Conservation (phyloP, 2,888 invertebrate genomes). For the Rhamphomyia laevipes region DNA sequence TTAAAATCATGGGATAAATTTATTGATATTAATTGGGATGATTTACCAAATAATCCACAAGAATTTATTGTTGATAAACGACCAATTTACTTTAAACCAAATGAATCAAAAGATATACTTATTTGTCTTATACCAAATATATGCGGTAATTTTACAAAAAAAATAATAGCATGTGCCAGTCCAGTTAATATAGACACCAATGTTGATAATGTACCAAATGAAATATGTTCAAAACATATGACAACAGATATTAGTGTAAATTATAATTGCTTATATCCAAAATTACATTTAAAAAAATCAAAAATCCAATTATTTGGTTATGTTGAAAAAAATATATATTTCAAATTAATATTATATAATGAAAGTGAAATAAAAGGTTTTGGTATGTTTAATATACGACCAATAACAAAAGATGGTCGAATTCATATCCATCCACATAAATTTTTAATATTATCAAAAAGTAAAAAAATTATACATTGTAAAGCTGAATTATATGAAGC, state of each 20-base stretch:
- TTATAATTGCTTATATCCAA: neutral
- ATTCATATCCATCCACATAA: neutral
- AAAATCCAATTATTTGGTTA: neutral
- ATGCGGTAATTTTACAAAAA: neutral
- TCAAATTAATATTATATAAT: neutral
- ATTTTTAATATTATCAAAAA: neutral
- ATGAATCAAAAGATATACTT: neutral
- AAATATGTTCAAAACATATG: neutral
- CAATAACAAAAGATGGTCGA: neutral
- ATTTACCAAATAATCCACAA: neutral
- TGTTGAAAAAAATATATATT: neutral
- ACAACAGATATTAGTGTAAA: neutral
- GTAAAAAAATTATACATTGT: neutral
- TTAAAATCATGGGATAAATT: neutral
- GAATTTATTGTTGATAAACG: neutral
- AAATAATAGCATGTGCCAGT: neutral
- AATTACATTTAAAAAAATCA: neutral
- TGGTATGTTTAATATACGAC: neutral
- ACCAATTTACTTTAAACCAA: neutral
- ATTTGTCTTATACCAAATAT: neutral
- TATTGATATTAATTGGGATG: neutral
- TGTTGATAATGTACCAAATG: neutral
- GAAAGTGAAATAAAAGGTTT: neutral
- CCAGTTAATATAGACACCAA: neutral
- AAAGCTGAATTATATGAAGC: neutral